phyloP scores from a whole-genome alignment of 1,140 invertebrate genomes.

The Drosophila varians region DNA sequence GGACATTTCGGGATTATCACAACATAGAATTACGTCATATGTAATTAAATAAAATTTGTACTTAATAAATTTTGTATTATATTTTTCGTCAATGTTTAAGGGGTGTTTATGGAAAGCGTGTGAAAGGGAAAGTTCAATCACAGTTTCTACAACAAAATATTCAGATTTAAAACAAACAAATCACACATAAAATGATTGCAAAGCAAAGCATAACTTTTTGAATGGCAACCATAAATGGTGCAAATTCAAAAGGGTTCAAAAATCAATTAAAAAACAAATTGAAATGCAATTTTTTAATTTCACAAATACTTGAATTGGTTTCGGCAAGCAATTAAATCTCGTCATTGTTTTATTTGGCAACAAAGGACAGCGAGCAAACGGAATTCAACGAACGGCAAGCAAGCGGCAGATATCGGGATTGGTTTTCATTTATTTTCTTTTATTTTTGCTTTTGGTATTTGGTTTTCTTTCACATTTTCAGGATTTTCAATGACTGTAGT shows the following conservation, averaged over 20 bases:
- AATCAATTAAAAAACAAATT: constrained; percentile 31
- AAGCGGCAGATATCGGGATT: constrained; percentile 68
- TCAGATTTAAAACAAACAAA: constrained; percentile 74
- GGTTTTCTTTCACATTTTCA: constrained; percentile 36
- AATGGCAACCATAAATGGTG: constrained; percentile 9
- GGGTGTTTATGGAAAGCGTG: background rate
- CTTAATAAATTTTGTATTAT: too few relatives aligned
- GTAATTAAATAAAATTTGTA: too few relatives aligned
- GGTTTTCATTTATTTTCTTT: constrained; percentile 30
- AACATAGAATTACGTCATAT: background rate
- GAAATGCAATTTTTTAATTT: constrained; percentile 20
- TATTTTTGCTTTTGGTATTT: constrained; percentile 1
- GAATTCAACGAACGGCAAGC: constrained; percentile 69
- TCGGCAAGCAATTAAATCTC: constrained; percentile 41
- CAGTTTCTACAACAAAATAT: constrained; percentile 53
- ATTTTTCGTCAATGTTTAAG: background rate
- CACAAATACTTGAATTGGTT: constrained; percentile 60
- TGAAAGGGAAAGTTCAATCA: constrained; percentile 1
- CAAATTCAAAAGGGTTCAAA: constrained; percentile 5
- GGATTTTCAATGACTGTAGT: constrained; percentile 38
- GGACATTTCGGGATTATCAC: constrained; percentile 1
- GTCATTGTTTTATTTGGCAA: constrained; percentile 61
- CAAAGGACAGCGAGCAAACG: constrained; percentile 74
- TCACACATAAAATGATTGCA: constrained; percentile 47
- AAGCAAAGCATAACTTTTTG: constrained; percentile 39